Percentiles rank a stretch among this genome's conserved stretches.
Conservation (phyloP, 2,113 vertebrate genomes). For the Lutjanus erythropterus region DNA sequence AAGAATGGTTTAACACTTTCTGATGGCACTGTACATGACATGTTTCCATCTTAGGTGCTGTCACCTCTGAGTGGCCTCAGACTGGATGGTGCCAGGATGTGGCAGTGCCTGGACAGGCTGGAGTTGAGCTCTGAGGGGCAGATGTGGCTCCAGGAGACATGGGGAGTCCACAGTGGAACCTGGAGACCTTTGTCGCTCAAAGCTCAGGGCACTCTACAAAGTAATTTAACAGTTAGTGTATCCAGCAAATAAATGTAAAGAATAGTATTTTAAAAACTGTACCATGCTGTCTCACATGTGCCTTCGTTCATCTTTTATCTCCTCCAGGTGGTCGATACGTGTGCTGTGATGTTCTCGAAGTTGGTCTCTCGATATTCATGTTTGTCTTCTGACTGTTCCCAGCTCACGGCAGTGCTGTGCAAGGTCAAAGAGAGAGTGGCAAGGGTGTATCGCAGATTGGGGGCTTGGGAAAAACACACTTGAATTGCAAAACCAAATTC, state of each 20-base stretch:
- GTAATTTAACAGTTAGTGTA: background rate
- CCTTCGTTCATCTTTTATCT: background rate
- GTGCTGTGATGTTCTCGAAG: slow-evolving; percentile 28
- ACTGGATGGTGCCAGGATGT: slow-evolving; percentile 13
- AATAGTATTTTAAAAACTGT: background rate
- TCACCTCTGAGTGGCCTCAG: background rate
- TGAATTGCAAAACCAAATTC: slow-evolving; percentile 3
- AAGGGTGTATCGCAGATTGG: slow-evolving; percentile 6
- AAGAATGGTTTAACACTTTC: too few species aligned
- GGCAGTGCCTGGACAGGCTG: slow-evolving; percentile 13
- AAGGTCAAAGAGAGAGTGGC: slow-evolving; percentile 33
- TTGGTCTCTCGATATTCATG: slow-evolving; percentile 8
- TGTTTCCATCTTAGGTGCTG: slow-evolving; percentile 9
- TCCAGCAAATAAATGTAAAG: background rate
- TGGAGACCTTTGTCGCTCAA: slow-evolving; percentile 34
- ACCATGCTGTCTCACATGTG: background rate
- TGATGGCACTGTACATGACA: too few species aligned
- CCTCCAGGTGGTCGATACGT: background rate
- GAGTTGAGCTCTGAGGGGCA: slow-evolving; percentile 15
- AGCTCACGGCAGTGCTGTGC: slow-evolving; percentile 15
- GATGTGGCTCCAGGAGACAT: slow-evolving; percentile 12
- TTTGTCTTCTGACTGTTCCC: background rate
- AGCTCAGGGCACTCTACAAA: slow-evolving; percentile 23
- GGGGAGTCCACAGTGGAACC: slow-evolving; percentile 5
- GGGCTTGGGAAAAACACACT: background rate